A percentile compares a stretch with the other conserved stretches of the same genome.
Evolutionary conservation across 1,140 invertebrate species (phyloP).

Genomic region (Drosophila paulistorum): DNA sequence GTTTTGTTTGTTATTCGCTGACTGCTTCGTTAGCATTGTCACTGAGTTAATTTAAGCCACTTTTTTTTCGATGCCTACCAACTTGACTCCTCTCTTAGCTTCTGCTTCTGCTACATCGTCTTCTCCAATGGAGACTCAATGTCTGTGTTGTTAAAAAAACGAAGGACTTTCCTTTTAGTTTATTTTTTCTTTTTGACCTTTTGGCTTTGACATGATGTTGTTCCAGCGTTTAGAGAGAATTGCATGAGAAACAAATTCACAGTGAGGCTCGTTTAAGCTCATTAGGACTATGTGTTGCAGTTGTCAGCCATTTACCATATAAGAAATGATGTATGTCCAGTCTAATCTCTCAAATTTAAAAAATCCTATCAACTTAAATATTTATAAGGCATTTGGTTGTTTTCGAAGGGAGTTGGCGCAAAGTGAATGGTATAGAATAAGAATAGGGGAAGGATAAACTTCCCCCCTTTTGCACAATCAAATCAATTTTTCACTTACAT

Average conservation of each 20-base stretch:
- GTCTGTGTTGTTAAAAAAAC: constrained; percentile 10
- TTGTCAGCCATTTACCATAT: constrained; percentile 7
- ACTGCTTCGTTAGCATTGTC: constrained; percentile 77
- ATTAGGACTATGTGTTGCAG: constrained; percentile 7
- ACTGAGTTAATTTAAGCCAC: constrained; percentile 75
- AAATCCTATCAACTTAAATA: background rate
- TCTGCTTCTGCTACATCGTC: background rate
- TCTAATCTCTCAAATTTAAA: background rate
- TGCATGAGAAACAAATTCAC: background rate
- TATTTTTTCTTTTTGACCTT: constrained; percentile 28
- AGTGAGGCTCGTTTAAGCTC: background rate
- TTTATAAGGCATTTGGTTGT: background rate
- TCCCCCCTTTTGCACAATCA: too few species aligned
- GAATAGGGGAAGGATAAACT: too few species aligned
- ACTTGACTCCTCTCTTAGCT: background rate
- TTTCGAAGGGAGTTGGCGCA: background rate
- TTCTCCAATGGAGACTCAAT: background rate
- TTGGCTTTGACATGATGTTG: constrained; percentile 56
- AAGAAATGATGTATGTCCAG: background rate
- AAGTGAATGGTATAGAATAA: too few species aligned
- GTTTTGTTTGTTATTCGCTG: constrained; percentile 72
- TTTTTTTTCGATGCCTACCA: constrained; percentile 54
- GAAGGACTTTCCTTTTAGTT: constrained; percentile 48
- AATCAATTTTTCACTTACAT: too few species aligned
- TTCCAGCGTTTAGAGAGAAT: constrained; percentile 36